Conservation (phyloP, 2,888 invertebrate species). For the Phania funesta region DNA sequence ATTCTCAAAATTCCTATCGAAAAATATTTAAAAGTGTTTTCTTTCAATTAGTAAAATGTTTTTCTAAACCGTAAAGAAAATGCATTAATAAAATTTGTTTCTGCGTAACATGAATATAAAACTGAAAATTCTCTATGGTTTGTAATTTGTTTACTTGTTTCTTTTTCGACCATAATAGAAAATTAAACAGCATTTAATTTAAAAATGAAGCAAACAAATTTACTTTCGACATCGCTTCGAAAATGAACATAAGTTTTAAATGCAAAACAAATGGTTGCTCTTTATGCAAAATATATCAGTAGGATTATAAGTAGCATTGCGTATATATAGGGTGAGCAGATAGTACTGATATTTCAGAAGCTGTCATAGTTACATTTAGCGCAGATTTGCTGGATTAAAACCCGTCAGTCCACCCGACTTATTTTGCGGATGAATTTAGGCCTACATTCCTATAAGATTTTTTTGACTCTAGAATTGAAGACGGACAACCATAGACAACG, state of each 20-base stretch:
- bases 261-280: neutral
- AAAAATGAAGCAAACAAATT: neutral
- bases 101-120: neutral
- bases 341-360: too few relatives aligned
- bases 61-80: neutral
- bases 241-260: neutral
- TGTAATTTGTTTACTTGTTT: neutral
- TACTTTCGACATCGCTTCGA: neutral
- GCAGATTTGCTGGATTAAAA: too few relatives aligned
- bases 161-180: neutral
- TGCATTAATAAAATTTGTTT: neutral
- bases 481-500: too few relatives aligned
- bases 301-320: neutral
- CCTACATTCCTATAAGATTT: too few relatives aligned
- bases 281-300: neutral
- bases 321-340: neutral
- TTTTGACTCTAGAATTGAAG: too few relatives aligned
- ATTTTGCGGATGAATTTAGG: too few relatives aligned
- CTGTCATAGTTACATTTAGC: too few relatives aligned
- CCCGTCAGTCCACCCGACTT: too few relatives aligned
- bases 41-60: neutral
- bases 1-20: neutral
- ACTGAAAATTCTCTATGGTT: too few relatives aligned
- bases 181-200: constrained; percentile 10
- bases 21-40: neutral